These are phyloP conservation scores for Buathra laborator DNA, from an alignment of 2,888 invertebrate species.

Conservation along the genomic window DNA sequence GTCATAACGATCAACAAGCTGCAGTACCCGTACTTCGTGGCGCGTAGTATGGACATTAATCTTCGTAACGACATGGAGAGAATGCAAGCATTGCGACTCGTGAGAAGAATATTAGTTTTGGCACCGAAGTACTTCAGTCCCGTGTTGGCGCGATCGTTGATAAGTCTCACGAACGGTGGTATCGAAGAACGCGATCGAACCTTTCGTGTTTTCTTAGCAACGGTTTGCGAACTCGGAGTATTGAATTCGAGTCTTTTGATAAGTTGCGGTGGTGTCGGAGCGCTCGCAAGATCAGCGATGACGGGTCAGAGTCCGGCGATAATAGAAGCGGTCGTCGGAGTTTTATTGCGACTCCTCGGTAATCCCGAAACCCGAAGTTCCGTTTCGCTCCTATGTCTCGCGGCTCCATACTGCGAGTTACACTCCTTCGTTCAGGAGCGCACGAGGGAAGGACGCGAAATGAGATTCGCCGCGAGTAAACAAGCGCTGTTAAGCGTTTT, in stretches of 20 bases:
- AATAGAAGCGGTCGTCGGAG: conserved; percentile 95
- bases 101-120: conserved; percentile 89
- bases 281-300: conserved; percentile 92
- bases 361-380: conserved; percentile 93
- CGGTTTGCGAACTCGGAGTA: conserved; percentile 95
- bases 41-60: conserved; percentile 95
- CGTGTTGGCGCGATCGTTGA: conserved; percentile 92
- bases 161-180: conserved; percentile 93
- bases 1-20: conserved; percentile 92
- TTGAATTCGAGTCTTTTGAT: conserved; percentile 93
- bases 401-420: conserved; percentile 97
- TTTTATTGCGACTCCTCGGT: conserved; percentile 94
- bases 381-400: conserved; percentile 94
- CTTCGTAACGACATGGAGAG: conserved; percentile 97
- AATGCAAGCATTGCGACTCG: conserved; percentile 95
- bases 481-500: conserved; percentile 93
- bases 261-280: conserved; percentile 93
- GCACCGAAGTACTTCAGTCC: conserved; percentile 90
- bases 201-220: conserved; percentile 94
- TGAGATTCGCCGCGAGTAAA: conserved; percentile 94
- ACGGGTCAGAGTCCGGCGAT: conserved; percentile 95
- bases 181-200: conserved; percentile 93
- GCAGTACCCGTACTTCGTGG: conserved; percentile 94
- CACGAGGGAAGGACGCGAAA: conserved; percentile 88
- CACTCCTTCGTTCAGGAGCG: conserved; percentile 86